Evolutionary conservation across 2,113 vertebrate genomes (phyloP).

Genomic region (Micronycteris hirsuta): DNA sequence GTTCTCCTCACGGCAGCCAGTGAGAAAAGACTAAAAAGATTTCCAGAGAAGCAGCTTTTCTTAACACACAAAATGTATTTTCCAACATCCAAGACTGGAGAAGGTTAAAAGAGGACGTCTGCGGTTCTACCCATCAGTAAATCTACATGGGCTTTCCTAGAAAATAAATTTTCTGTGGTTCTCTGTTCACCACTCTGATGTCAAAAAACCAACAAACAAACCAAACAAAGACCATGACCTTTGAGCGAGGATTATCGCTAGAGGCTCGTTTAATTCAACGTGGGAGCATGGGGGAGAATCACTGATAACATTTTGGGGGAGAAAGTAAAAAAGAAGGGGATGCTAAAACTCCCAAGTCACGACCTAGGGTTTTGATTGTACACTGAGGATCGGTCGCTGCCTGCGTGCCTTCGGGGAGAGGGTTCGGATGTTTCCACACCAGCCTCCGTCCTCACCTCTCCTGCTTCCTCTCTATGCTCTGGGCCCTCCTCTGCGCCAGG

Average conservation of each 20-base stretch:
- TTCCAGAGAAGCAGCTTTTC: neutral
- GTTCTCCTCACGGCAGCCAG: neutral
- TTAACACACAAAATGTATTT: neutral
- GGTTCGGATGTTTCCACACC: neutral
- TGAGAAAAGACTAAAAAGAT: conserved; percentile 7
- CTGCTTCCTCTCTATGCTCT: conserved; percentile 91
- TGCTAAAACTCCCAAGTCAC: neutral
- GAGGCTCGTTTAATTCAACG: neutral
- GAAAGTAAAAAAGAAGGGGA: neutral
- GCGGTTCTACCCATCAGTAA: neutral
- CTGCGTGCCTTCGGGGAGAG: neutral
- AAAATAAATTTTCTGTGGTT: neutral
- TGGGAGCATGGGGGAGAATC: fast-evolving
- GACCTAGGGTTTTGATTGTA: neutral
- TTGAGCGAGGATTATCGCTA: neutral
- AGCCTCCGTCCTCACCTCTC: conserved; percentile 83
- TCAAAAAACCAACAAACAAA: neutral
- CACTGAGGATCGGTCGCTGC: neutral
- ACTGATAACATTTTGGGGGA: neutral
- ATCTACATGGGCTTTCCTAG: neutral
- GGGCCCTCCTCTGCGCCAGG: conserved; percentile 91
- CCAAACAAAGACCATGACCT: neutral
- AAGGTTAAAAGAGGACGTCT: neutral
- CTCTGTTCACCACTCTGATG: neutral
- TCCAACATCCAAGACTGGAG: neutral